phyloP scores from a whole-genome alignment of 2,797 vertebrate species.

The Manis javanica region DNA sequence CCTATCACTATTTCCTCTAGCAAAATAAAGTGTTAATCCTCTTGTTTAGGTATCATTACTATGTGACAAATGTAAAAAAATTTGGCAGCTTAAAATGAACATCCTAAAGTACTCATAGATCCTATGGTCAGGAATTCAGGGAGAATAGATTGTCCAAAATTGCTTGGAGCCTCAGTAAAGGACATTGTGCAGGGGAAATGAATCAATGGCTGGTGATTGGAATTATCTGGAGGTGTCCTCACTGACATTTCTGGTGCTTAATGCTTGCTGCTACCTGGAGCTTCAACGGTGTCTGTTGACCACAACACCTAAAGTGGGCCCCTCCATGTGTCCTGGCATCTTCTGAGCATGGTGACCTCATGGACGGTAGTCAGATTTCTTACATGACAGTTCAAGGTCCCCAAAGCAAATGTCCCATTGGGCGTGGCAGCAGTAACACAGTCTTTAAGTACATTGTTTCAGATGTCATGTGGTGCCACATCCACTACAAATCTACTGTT shows the following conservation, averaged over 20 bases:
- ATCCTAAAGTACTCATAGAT: background rate
- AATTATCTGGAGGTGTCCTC: background rate
- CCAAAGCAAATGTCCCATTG: background rate
- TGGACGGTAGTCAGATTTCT: background rate
- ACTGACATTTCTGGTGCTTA: background rate
- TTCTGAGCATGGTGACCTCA: background rate
- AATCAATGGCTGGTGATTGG: background rate
- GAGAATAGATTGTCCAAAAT: background rate
- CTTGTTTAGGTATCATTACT: background rate
- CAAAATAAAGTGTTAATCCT: background rate
- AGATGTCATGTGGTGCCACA: background rate
- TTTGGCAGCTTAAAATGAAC: background rate
- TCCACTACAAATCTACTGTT: background rate
- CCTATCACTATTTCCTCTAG: background rate
- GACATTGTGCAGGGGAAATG: background rate
- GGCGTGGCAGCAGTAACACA: background rate
- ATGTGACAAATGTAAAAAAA: background rate
- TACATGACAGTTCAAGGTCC: background rate
- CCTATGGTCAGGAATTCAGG: background rate
- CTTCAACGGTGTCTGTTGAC: background rate
- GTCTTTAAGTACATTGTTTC: background rate
- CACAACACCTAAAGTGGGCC: background rate
- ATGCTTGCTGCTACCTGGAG: background rate
- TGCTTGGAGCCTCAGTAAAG: background rate
- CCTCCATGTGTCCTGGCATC: background rate